These are phyloP conservation scores for honey bee (Apis mellifera) DNA, from an alignment of 1,140 invertebrate species.

Conservation along the genomic window Amel_HAv3.1 CM009943.2:8067501-8068000, in stretches of 20 bases:
- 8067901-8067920: conserved; percentile 51
- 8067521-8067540: too few relatives aligned
- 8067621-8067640: too few relatives aligned
- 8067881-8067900: conserved; percentile 50
- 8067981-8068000: not conserved
- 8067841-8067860: conserved; percentile 67
- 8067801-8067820: conserved; percentile 74
- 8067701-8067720: conserved; percentile 10
- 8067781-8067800: conserved; percentile 66
- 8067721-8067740: conserved; percentile 54
- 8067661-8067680: too few relatives aligned
- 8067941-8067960: conserved; percentile 65
- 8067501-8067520: too few relatives aligned
- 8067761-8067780: conserved; percentile 67
- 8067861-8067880: conserved; percentile 69
- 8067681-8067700: conserved; percentile 10
- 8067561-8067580: too few relatives aligned
- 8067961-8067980: conserved; percentile 49
- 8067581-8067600: too few relatives aligned
- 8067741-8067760: conserved; percentile 49
- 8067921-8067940: conserved; percentile 69
- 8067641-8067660: too few relatives aligned
- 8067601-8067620: too few relatives aligned
- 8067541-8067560: too few relatives aligned
- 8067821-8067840: conserved; percentile 61